phyloP scores from a whole-genome alignment of 92 coral and sea anemone species.

The Epizoanthus rinbou region DNA sequence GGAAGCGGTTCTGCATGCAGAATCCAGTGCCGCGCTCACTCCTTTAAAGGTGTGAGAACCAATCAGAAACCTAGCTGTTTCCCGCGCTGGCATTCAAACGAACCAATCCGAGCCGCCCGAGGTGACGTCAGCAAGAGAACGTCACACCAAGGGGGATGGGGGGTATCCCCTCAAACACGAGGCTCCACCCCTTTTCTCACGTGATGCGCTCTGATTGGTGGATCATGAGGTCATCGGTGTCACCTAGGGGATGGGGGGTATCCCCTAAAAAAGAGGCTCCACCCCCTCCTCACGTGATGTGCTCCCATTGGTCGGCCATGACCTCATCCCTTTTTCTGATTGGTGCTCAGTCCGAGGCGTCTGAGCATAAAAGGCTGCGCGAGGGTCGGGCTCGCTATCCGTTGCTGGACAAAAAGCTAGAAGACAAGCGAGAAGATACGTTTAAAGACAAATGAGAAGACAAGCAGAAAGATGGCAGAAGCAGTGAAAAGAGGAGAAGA shows the following conservation, averaged over 20 bases:
- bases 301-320: not conserved
- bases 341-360: not conserved
- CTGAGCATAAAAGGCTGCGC: not conserved
- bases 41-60: constrained; percentile 16
- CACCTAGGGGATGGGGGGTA: not conserved
- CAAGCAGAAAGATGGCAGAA: not conserved
- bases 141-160: constrained; percentile 27
- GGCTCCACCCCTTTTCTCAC: constrained; percentile 26
- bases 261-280: not conserved
- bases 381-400: not conserved
- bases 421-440: not conserved
- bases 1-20: no score
- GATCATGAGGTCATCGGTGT: not conserved
- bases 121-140: constrained; percentile 11
- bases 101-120: constrained; percentile 14
- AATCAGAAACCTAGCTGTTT: constrained; percentile 17
- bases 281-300: not conserved
- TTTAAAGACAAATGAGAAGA: no score
- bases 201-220: constrained; percentile 14
- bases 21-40: no score
- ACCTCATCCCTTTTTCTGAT: not conserved
- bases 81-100: constrained; percentile 18
- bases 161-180: constrained; percentile 24
- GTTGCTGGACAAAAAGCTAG: not conserved
- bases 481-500: not conserved